Evolutionary conservation across 1,140 invertebrate species (phyloP).

Genomic region (Cotesia glomerata): DNA sequence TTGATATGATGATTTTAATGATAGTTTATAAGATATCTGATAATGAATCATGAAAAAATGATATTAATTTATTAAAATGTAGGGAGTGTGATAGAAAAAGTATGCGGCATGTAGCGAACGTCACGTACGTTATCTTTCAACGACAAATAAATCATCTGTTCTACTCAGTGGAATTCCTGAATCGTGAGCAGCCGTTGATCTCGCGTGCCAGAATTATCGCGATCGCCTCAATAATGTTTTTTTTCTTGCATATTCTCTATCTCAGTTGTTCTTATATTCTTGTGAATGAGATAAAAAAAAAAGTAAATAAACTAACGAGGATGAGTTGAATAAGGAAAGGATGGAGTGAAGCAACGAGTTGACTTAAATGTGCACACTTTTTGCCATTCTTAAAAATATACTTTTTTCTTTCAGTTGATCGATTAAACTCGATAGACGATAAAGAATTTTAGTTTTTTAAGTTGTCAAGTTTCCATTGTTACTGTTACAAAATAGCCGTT

Average conservation of each 20-base stretch:
- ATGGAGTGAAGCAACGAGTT: neutral
- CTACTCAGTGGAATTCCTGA: slow-evolving; percentile 25
- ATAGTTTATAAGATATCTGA: too few species aligned
- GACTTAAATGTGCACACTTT: neutral
- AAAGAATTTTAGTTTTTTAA: neutral
- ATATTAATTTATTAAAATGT: neutral
- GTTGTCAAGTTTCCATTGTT: neutral
- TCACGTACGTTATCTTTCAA: slow-evolving; percentile 8
- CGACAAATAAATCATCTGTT: slow-evolving; percentile 29
- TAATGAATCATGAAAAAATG: too few species aligned
- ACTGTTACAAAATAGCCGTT: too few species aligned
- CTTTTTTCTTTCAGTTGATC: neutral
- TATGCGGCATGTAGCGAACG: neutral
- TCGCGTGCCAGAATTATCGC: slow-evolving; percentile 33
- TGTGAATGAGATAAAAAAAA: slow-evolving; percentile 13
- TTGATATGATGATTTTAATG: too few species aligned
- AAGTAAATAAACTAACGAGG: neutral
- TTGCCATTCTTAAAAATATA: neutral
- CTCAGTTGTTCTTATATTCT: neutral
- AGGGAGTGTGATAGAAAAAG: neutral
- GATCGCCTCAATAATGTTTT: slow-evolving; percentile 27
- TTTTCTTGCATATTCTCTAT: slow-evolving; percentile 14
- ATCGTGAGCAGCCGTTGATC: slow-evolving; percentile 26
- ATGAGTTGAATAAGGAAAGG: neutral
- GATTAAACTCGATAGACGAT: neutral